These are phyloP conservation scores for Deilephila elpenor DNA, from an alignment of 2,888 invertebrate species.

Conservation along the genomic window DNA sequence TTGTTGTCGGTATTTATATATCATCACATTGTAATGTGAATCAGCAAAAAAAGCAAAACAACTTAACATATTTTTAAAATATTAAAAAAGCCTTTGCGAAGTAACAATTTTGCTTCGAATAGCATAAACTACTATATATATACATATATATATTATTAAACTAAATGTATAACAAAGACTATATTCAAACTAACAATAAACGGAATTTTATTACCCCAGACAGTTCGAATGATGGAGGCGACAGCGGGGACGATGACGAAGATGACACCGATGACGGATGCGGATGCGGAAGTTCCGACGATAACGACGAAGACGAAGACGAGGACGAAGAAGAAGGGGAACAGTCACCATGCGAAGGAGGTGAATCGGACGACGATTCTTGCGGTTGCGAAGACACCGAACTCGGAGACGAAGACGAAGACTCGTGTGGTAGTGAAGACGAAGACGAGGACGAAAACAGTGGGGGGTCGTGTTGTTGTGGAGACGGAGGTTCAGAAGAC, in stretches of 20 bases:
- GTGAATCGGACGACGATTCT: neutral
- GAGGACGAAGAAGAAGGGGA: neutral
- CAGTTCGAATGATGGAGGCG: neutral
- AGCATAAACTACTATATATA: too few species aligned
- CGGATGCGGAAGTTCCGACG: slow-evolving; percentile 6
- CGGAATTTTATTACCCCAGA: neutral
- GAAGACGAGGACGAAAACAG: slow-evolving; percentile 8
- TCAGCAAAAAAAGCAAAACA: neutral
- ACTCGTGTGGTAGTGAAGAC: slow-evolving; percentile 14
- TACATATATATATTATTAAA: neutral
- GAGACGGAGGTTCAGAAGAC: neutral
- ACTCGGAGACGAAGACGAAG: slow-evolving; percentile 1
- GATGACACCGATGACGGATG: neutral
- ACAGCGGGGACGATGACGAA: neutral
- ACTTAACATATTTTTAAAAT: neutral
- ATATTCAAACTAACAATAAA: too few species aligned
- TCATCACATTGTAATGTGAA: neutral
- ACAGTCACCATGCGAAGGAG: slow-evolving; percentile 6
- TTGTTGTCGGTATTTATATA: neutral
- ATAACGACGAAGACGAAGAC: neutral
- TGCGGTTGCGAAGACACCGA: neutral
- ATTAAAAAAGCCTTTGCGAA: neutral
- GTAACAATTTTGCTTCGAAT: neutral
- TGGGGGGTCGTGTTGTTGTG: slow-evolving; percentile 9
- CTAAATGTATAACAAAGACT: neutral